phyloP scores from a whole-genome alignment of 2,888 invertebrate species.

The Chirona hameri region DNA sequence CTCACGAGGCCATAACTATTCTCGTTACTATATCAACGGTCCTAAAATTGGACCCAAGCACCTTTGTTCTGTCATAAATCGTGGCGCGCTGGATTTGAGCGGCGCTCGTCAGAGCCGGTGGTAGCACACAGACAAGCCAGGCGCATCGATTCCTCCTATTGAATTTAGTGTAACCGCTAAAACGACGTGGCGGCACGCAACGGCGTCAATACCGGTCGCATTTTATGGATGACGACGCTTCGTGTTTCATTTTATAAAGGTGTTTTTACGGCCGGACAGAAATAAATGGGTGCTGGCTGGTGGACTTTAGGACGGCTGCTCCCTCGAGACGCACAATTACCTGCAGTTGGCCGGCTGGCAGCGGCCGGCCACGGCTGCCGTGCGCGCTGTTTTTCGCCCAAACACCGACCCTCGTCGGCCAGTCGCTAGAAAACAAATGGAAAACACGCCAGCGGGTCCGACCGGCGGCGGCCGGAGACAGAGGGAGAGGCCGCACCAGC shows the following conservation, averaged over 20 bases:
- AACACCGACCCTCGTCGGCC: slow-evolving; percentile 13
- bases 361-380: neutral
- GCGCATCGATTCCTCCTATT: slow-evolving; percentile 27
- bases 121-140: neutral
- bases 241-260: slow-evolving; percentile 14
- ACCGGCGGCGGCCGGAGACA: neutral
- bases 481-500: no score
- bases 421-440: neutral
- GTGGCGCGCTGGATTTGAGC: neutral
- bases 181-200: neutral
- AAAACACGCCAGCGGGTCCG: neutral
- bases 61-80: neutral
- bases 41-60: slow-evolving; percentile 25
- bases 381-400: slow-evolving; percentile 9
- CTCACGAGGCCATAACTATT: neutral
- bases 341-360: neutral
- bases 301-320: neutral
- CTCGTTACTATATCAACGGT: slow-evolving; percentile 26
- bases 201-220: neutral
- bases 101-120: neutral
- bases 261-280: slow-evolving; percentile 11
- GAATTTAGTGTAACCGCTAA: slow-evolving; percentile 24
- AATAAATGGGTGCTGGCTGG: neutral
- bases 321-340: slow-evolving; percentile 1
- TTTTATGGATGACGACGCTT: neutral